These are phyloP conservation scores for Drosophila demipolita DNA, from an alignment of 2,888 invertebrate species.

Conservation along the genomic window DNA sequence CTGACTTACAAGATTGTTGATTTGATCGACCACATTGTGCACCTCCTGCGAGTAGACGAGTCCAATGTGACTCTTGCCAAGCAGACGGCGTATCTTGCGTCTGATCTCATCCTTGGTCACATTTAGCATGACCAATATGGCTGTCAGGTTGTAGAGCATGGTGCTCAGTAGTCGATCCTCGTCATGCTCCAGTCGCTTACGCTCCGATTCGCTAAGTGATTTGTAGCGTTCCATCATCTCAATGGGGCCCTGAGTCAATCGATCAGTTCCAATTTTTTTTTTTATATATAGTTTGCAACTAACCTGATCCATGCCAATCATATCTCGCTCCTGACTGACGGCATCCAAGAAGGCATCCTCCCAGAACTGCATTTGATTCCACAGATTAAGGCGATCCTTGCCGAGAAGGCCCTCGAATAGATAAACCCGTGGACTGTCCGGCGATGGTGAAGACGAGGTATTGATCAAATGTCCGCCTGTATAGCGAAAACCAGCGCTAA, in stretches of 20 bases:
- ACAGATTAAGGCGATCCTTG: slow-evolving; percentile 90
- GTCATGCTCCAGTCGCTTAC: slow-evolving; percentile 98
- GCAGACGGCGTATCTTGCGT: slow-evolving; percentile 93
- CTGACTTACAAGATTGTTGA: slow-evolving; percentile 94
- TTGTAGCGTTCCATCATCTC: slow-evolving; percentile 99
- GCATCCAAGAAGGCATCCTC: slow-evolving; percentile 99
- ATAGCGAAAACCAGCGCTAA: slow-evolving; percentile 94
- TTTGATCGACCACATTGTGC: slow-evolving; percentile 97
- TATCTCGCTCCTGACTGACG: slow-evolving; percentile 98
- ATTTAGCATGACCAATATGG: slow-evolving; percentile 96
- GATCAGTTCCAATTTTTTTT: not conserved
- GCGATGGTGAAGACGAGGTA: slow-evolving; percentile 92
- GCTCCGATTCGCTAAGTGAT: slow-evolving; percentile 95
- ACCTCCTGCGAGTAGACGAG: slow-evolving; percentile 98
- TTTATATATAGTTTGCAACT: slow-evolving; percentile 10
- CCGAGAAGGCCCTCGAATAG: slow-evolving; percentile 94
- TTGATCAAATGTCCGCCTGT: slow-evolving; percentile 94
- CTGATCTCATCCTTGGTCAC: slow-evolving; percentile 93
- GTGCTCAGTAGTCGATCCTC: slow-evolving; percentile 98
- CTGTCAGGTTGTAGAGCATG: slow-evolving; percentile 97
- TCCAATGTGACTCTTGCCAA: slow-evolving; percentile 99
- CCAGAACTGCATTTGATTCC: slow-evolving; percentile 99
- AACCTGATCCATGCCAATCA: slow-evolving; percentile 99
- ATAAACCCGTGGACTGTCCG: slow-evolving; percentile 95
- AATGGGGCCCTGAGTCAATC: slow-evolving; percentile 89